Evolutionary conservation across 2,888 invertebrate genomes (phyloP).

Genomic region (Chrysopilus asiliformis): DNA sequence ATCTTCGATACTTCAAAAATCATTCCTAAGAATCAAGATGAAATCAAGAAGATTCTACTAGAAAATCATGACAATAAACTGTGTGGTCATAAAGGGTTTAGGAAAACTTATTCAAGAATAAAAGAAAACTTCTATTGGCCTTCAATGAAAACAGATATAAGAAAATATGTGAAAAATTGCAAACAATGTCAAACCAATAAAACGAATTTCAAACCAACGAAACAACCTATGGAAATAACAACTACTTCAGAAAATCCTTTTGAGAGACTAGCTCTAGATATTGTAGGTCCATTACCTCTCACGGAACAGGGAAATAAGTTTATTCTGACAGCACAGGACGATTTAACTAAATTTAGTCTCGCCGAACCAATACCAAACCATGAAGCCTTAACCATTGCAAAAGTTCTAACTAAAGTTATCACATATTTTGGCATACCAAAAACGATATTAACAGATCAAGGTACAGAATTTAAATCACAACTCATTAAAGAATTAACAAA

Average conservation of each 20-base stretch:
- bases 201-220: conserved; percentile 13
- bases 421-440: conserved; percentile 8
- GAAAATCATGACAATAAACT: no score
- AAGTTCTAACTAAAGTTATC: conserved; percentile 7
- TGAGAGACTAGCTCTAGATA: conserved; percentile 3
- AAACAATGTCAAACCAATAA: conserved; percentile 23
- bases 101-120: conserved; percentile 16
- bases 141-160: conserved; percentile 23
- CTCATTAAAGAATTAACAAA: conserved; percentile 20
- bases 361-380: conserved; percentile 23
- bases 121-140: conserved; percentile 21
- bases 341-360: conserved; percentile 25
- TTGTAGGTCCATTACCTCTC: conserved; percentile 8
- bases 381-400: conserved; percentile 23
- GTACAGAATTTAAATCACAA: conserved; percentile 17
- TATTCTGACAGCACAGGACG: conserved; percentile 26
- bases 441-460: no score
- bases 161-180: conserved; percentile 21
- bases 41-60: no score
- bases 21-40: no score
- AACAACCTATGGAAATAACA: conserved; percentile 18
- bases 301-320: conserved; percentile 15
- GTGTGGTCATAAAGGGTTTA: conserved; percentile 7
- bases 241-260: conserved; percentile 3
- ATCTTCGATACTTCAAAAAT: no score